These are phyloP conservation scores for Tragelaphus scriptus DNA, from an alignment of 2,113 vertebrate genomes.

Conservation along the genomic window DNA sequence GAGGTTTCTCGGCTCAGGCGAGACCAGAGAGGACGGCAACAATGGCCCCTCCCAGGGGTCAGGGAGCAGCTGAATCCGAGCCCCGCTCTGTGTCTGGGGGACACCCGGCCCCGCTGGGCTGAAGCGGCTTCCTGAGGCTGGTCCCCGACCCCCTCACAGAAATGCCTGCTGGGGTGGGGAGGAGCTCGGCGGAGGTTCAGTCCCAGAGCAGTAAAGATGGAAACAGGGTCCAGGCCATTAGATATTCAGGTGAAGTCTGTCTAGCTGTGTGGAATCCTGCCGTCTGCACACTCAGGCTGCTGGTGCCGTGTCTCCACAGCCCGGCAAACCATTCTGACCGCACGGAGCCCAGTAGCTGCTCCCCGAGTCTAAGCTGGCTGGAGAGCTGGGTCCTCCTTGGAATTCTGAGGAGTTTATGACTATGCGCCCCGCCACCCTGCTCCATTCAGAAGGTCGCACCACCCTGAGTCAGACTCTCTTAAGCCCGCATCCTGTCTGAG, in stretches of 20 bases:
- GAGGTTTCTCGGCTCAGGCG: neutral
- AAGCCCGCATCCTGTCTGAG: neutral
- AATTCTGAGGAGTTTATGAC: neutral
- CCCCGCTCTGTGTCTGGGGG: neutral
- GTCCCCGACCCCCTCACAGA: neutral
- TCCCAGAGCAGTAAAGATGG: fast-evolving
- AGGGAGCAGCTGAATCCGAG: fast-evolving
- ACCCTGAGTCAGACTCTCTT: neutral
- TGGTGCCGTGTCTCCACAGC: neutral
- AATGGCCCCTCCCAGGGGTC: too few species aligned
- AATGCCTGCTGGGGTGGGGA: neutral
- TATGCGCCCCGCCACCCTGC: fast-evolving
- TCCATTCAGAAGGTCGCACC: neutral
- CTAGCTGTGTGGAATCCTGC: neutral
- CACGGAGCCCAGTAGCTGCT: neutral
- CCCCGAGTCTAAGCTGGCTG: neutral
- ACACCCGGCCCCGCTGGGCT: neutral
- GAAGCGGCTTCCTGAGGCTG: neutral
- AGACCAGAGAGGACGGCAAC: too few species aligned
- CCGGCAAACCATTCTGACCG: neutral
- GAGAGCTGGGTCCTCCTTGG: neutral
- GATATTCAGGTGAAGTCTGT: neutral
- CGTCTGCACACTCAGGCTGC: fast-evolving
- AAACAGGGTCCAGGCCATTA: neutral
- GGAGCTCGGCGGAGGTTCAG: neutral